Evolutionary conservation across 37 sponge, comb jelly and placozoan genomes (phyloP).

Genomic region (Petrosia ficiformis): DNA sequence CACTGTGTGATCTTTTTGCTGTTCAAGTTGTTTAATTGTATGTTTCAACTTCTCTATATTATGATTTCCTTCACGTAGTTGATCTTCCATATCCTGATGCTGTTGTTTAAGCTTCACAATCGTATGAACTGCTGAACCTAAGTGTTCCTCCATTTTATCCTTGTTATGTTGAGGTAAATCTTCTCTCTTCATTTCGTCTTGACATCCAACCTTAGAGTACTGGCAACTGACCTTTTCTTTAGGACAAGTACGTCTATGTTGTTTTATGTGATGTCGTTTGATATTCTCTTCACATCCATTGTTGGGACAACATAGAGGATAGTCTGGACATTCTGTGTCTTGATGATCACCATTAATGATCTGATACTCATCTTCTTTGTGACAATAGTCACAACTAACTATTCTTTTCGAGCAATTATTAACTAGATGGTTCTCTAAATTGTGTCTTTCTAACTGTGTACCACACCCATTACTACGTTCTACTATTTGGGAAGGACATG

Average conservation of each 20-base stretch:
- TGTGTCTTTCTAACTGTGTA: not conserved
- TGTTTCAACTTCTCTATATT: too few species aligned
- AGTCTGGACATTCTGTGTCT: too few species aligned
- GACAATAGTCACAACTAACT: slow-evolving; percentile 9
- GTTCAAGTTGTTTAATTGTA: not conserved
- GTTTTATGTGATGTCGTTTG: too few species aligned
- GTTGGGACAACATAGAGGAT: too few species aligned
- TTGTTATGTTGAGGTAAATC: not conserved
- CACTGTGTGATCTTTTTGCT: not conserved
- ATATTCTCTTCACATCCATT: too few species aligned
- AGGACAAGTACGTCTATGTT: too few species aligned
- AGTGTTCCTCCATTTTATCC: not conserved
- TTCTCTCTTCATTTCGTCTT: not conserved
- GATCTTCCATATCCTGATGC: too few species aligned
- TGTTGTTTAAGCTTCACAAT: not conserved
- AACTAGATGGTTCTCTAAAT: not conserved
- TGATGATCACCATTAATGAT: too few species aligned
- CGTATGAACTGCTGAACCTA: not conserved
- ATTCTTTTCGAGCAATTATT: not conserved
- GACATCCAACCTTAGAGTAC: not conserved
- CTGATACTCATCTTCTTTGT: too few species aligned
- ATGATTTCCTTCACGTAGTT: too few species aligned
- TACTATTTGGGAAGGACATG: not conserved
- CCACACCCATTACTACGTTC: slow-evolving; percentile 7
- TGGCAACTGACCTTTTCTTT: slow-evolving; percentile 5